phyloP scores from a whole-genome alignment of 2,888 invertebrate genomes.

The Polydesmus complanatus region DNA sequence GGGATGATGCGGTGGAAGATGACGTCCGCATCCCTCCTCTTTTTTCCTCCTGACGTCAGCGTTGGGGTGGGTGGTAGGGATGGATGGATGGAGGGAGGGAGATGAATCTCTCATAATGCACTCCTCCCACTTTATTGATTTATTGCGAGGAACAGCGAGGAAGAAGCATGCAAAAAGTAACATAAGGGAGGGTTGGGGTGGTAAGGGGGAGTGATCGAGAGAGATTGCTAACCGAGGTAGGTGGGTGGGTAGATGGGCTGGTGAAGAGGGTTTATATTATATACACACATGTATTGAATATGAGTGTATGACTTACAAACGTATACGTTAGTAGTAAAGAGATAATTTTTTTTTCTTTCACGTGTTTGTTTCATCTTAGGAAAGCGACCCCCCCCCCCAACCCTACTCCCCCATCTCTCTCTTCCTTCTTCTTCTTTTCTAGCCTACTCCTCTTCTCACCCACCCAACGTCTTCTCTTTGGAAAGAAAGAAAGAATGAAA shows the following conservation, averaged over 20 bases:
- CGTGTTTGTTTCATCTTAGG: neutral
- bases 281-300: neutral
- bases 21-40: neutral
- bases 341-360: neutral
- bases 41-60: neutral
- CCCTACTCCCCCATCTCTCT: too few relatives aligned
- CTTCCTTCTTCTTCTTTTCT: too few relatives aligned
- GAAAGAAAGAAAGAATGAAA: too few relatives aligned
- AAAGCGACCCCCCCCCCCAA: neutral
- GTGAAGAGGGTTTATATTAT: neutral
- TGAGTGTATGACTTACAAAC: neutral
- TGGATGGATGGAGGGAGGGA: neutral
- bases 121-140: neutral
- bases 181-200: neutral
- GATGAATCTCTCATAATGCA: neutral
- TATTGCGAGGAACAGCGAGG: neutral
- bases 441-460: too few relatives aligned
- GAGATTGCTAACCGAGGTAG: neutral
- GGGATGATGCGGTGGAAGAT: neutral
- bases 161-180: neutral
- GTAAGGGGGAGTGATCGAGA: neutral
- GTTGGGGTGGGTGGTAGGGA: neutral
- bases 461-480: too few relatives aligned
- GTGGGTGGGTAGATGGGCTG: neutral
- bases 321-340: neutral